A percentile compares a stretch with the other conserved stretches of the same genome.
These are phyloP conservation scores for Drosophila melanogaster DNA, from an alignment of 1,140 invertebrate genomes.

Conservation along the genomic window Release_6_plus_ISO1_MT NC_004354.4:13249501-13250000, in stretches of 20 bases:
- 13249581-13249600: not conserved
- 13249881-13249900: too few relatives aligned
- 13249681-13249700: conserved; percentile 31
- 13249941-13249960: too few relatives aligned
- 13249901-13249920: too few relatives aligned
- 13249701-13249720: conserved; percentile 72
- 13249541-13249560: not conserved
- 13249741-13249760: conserved; percentile 23
- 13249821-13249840: not conserved
- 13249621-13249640: not conserved
- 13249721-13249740: conserved; percentile 32
- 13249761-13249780: conserved; percentile 61
- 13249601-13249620: conserved; percentile 22
- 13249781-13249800: conserved; percentile 68
- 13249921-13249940: too few relatives aligned
- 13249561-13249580: conserved; percentile 20
- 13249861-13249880: too few relatives aligned
- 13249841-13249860: too few relatives aligned
- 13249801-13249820: conserved; percentile 6
- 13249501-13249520: conserved; percentile 9
- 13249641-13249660: conserved; percentile 10
- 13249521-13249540: conserved; percentile 13
- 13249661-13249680: conserved; percentile 5
- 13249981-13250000: not conserved
- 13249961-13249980: not conserved